Evolutionary conservation across 2,113 vertebrate species (phyloP).

Genomic region (Orycteropus afer): DNA sequence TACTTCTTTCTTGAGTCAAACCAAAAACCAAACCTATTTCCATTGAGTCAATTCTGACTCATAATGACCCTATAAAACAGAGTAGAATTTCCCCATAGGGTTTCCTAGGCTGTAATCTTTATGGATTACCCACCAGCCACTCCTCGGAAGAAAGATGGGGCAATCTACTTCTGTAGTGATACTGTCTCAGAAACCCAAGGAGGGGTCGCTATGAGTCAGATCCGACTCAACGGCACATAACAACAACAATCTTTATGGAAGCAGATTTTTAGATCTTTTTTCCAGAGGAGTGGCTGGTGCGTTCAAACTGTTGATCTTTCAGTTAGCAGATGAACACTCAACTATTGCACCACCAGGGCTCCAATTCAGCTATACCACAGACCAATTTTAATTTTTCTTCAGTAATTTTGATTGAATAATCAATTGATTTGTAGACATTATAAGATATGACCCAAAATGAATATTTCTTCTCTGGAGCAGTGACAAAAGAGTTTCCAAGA

Average conservation of each 20-base stretch:
- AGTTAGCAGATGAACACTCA: background rate
- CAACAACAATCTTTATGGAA: too few species aligned
- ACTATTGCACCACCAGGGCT: background rate
- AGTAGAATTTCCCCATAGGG: background rate
- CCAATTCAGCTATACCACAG: background rate
- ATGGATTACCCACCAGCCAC: too few species aligned
- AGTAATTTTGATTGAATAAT: background rate
- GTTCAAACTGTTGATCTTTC: background rate
- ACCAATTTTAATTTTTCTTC: slow-evolving; percentile 5
- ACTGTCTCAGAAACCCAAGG: too few species aligned
- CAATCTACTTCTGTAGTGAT: too few species aligned
- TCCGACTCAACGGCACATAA: background rate
- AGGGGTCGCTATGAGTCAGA: too few species aligned
- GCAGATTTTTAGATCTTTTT: background rate
- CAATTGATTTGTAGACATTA: background rate
- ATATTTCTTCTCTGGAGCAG: background rate
- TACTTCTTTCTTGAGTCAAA: background rate
- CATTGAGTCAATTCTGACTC: background rate
- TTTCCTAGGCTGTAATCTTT: background rate
- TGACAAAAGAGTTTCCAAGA: slow-evolving; percentile 27
- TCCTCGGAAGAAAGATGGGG: too few species aligned
- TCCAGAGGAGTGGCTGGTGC: background rate
- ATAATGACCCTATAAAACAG: background rate
- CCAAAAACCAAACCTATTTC: background rate
- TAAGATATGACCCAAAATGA: background rate